Base-by-base conservation (phyloP, 2,888 invertebrate genomes). In the Lysandra bellargus region DNA sequence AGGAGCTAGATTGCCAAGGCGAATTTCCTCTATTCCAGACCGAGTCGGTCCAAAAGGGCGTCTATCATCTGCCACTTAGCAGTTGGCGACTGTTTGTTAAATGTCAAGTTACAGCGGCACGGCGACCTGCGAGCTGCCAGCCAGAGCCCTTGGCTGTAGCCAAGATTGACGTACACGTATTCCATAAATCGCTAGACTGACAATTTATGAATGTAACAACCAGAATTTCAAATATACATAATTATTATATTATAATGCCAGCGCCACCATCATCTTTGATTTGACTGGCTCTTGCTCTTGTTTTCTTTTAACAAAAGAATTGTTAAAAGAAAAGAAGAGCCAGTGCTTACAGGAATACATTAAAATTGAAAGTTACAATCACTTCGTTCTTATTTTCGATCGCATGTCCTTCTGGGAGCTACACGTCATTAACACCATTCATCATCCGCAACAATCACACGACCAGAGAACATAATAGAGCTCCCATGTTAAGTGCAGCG, bases 1-100 rank as follows among this genome's bases (percentile, higher is more conserved):
- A 30, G 64, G 30, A 64, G 12, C 44, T 9, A 7, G 7, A 9
- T 44, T 44, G 44, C 44, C 44, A 1, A 44, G 44, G 44, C n/a
- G 7, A 64, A 64, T 30, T 30, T 64, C 64, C 9, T 30, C 69
- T 12, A 69, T 14, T 14, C 9, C 64, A 69, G 14, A 33, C 30
- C 9, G 4, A 12, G 4, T 12, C 64, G 53, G 53, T 53, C 30
- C 30, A 30, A 12, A 64, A 30, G 12, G 4, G 23, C 64, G 23
- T 64, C 64, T 64, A 64, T 30, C 64, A 64, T 64, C 30, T 64
- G 9, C 64, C 64, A 64, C 64, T 64, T 64, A 9, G 64, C 30
- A 64, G 7, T 64, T 9, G 7, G 30, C 9, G 64, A 64, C 3
- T 64, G 64, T 64, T 64, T 2, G 30, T 30, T 30, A 30, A 64